Conservation (phyloP, 2,888 invertebrate genomes). For the Leptinotarsa tumamoca region DNA sequence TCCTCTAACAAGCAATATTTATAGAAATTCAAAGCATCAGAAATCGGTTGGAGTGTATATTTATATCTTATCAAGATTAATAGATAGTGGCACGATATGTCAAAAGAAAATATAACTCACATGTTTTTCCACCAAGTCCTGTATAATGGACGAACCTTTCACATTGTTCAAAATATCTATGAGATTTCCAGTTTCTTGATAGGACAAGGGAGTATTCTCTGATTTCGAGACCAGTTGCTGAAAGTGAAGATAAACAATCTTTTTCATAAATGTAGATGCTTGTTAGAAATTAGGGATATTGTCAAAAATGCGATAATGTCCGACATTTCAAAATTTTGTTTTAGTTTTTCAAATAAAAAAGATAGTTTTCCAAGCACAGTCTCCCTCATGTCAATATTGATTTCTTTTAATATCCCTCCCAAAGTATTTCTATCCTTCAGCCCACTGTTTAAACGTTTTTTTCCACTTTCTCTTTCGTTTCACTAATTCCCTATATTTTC, state of each 20-base stretch:
- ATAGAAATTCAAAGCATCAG: neutral
- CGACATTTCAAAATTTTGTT: too few relatives aligned
- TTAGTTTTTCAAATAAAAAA: too few relatives aligned
- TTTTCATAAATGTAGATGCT: neutral
- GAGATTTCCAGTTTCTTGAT: constrained; percentile 73
- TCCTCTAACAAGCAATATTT: constrained; percentile 69
- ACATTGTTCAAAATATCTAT: constrained; percentile 75
- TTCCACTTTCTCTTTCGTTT: too few relatives aligned
- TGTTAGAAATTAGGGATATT: too few relatives aligned
- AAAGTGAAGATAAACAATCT: constrained; percentile 34
- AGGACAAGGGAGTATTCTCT: constrained; percentile 69
- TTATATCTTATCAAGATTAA: neutral
- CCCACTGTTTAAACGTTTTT: too few relatives aligned
- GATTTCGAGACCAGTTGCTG: constrained; percentile 71
- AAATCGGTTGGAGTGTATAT: neutral
- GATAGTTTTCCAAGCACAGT: too few relatives aligned
- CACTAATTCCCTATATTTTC: too few relatives aligned
- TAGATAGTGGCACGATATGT: neutral
- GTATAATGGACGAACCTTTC: constrained; percentile 76
- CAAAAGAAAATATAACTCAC: constrained; percentile 68
- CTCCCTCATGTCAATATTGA: too few relatives aligned
- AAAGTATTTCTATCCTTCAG: too few relatives aligned
- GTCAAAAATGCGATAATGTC: too few relatives aligned
- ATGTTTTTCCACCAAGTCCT: constrained; percentile 78
- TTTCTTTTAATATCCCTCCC: too few relatives aligned